These are phyloP conservation scores for Crotalus horridus DNA, from an alignment of 2,113 vertebrate genomes.

Conservation along the genomic window DNA sequence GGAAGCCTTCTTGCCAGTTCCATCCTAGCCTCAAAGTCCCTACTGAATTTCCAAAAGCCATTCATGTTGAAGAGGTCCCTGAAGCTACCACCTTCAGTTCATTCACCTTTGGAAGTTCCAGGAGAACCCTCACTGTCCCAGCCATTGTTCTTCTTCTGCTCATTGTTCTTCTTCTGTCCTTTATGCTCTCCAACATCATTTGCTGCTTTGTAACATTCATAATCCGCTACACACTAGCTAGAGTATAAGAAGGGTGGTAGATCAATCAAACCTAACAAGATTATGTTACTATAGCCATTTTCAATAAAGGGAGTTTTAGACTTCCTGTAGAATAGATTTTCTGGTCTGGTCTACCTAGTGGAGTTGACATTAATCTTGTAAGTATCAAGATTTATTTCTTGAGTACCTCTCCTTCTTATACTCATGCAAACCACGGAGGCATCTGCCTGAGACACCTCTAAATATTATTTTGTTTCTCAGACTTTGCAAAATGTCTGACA, in stretches of 20 bases:
- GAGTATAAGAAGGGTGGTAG: background rate
- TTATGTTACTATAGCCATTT: background rate
- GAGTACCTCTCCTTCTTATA: background rate
- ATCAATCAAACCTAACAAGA: background rate
- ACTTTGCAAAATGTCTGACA: background rate
- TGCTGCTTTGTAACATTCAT: background rate
- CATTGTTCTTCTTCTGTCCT: background rate
- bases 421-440: background rate
- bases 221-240: background rate
- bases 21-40: background rate
- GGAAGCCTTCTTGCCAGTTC: background rate
- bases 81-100: background rate
- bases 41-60: background rate
- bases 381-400: background rate
- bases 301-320: background rate
- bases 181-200: background rate
- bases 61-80: background rate
- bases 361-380: background rate
- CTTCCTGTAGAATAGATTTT: background rate
- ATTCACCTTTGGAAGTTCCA: background rate
- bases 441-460: background rate
- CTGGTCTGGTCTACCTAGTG: background rate
- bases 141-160: background rate
- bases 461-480: background rate
- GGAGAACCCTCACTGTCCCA: background rate